A percentile compares a stretch with the other conserved stretches of the same genome.
phyloP scores from a whole-genome alignment of 2,113 vertebrate species.

The Cacatua alba region DNA sequence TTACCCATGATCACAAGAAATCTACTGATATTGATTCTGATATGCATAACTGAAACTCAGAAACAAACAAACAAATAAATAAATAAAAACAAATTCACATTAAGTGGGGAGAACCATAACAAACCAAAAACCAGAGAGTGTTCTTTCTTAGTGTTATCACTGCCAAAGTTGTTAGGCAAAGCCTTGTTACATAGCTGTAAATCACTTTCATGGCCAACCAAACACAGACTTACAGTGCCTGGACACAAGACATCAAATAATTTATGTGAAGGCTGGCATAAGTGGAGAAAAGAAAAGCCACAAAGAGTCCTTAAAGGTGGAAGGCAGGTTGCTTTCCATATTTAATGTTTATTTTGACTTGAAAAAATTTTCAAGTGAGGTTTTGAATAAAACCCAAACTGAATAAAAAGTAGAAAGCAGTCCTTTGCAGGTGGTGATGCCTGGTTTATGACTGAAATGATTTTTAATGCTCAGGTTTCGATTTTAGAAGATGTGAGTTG shows the following conservation, averaged over 20 bases:
- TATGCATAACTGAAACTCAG: neutral
- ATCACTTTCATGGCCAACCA: neutral
- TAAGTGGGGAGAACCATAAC: neutral
- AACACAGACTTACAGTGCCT: neutral
- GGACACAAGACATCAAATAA: neutral
- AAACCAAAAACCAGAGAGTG: accelerated
- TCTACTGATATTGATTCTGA: neutral
- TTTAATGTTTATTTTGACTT: neutral
- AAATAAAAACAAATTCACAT: neutral
- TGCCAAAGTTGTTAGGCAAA: neutral
- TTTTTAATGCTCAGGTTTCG: neutral
- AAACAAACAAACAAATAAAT: neutral
- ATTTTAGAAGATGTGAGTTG: neutral
- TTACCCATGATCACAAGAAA: neutral
- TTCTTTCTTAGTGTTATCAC: neutral
- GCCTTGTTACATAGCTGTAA: neutral
- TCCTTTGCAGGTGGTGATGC: neutral
- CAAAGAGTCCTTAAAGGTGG: neutral
- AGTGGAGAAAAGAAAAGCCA: neutral
- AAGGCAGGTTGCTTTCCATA: neutral
- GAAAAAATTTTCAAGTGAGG: neutral
- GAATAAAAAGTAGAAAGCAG: neutral
- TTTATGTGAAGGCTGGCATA: neutral
- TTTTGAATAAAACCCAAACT: neutral
- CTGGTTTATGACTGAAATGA: neutral